Evolutionary conservation across 2,888 invertebrate genomes (phyloP).

Genomic region (Agrochola lychnidis): DNA sequence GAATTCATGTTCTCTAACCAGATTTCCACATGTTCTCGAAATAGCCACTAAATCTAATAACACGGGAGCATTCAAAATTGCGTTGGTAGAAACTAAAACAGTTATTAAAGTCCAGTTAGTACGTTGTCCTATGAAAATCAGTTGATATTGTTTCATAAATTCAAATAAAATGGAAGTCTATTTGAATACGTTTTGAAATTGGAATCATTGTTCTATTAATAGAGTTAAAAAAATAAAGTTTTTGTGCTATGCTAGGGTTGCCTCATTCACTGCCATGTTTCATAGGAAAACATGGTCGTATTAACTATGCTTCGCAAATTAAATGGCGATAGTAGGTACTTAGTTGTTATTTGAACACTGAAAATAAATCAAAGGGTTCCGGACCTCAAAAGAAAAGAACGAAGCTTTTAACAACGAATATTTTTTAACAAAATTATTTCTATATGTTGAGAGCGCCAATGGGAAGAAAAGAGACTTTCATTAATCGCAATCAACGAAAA

Average conservation of each 20-base stretch:
- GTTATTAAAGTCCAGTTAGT: constrained; percentile 24
- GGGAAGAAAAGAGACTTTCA: neutral
- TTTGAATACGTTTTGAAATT: constrained; percentile 42
- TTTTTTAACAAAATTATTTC: neutral
- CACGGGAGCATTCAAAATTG: constrained; percentile 22
- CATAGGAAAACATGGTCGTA: neutral
- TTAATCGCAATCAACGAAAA: neutral
- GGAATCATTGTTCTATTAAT: constrained; percentile 39
- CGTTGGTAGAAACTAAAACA: constrained; percentile 34
- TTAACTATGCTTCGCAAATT: neutral
- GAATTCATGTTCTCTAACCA: constrained; percentile 30
- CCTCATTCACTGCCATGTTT: neutral
- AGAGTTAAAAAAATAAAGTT: neutral
- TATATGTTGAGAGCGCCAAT: neutral
- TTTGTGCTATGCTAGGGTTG: neutral
- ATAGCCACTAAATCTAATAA: constrained; percentile 40
- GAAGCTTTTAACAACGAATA: neutral
- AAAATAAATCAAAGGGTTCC: neutral
- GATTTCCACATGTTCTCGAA: constrained; percentile 23
- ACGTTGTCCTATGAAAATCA: constrained; percentile 23
- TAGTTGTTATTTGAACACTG: too few relatives aligned
- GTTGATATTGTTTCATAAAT: constrained; percentile 35
- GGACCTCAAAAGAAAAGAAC: neutral
- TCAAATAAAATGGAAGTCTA: constrained; percentile 17
- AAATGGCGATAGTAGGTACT: neutral